These are phyloP conservation scores for Parambassis ranga DNA, from an alignment of 2,797 vertebrate genomes.

Conservation along the genomic window DNA sequence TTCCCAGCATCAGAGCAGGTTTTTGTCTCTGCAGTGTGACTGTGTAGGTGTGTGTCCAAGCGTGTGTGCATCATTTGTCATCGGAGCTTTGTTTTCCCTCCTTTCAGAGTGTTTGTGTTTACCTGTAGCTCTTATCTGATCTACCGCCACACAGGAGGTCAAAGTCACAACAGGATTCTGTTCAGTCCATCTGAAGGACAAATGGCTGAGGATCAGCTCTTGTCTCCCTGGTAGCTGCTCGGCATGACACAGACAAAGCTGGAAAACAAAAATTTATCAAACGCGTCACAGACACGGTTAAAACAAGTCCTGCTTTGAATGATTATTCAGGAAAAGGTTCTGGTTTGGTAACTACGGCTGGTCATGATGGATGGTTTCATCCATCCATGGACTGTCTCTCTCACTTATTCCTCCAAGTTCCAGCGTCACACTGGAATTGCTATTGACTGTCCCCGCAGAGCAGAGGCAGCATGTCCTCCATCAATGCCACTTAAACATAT, in stretches of 20 bases:
- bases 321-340: slow-evolving; percentile 40
- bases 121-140: slow-evolving; percentile 69
- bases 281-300: slow-evolving; percentile 1
- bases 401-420: slow-evolving; percentile 33
- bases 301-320: slow-evolving; percentile 24
- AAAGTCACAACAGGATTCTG: slow-evolving; percentile 40
- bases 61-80: slow-evolving; percentile 53
- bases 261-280: slow-evolving; percentile 26
- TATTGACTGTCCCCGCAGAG: slow-evolving; percentile 34
- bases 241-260: slow-evolving; percentile 33
- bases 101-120: slow-evolving; percentile 67
- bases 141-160: slow-evolving; percentile 52
- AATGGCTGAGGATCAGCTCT: neutral
- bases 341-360: slow-evolving; percentile 23
- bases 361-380: slow-evolving; percentile 47
- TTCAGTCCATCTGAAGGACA: slow-evolving; percentile 32
- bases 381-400: slow-evolving; percentile 22
- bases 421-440: slow-evolving; percentile 51
- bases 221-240: slow-evolving; percentile 1
- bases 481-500: slow-evolving; percentile 34
- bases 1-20: slow-evolving; percentile 14
- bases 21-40: slow-evolving; percentile 2
- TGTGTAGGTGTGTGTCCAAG: neutral
- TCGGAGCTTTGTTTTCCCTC: slow-evolving; percentile 50
- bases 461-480: slow-evolving; percentile 17